These are phyloP conservation scores for Pantherophis guttatus DNA, from an alignment of 2,113 vertebrate species.

Conservation along the genomic window DNA sequence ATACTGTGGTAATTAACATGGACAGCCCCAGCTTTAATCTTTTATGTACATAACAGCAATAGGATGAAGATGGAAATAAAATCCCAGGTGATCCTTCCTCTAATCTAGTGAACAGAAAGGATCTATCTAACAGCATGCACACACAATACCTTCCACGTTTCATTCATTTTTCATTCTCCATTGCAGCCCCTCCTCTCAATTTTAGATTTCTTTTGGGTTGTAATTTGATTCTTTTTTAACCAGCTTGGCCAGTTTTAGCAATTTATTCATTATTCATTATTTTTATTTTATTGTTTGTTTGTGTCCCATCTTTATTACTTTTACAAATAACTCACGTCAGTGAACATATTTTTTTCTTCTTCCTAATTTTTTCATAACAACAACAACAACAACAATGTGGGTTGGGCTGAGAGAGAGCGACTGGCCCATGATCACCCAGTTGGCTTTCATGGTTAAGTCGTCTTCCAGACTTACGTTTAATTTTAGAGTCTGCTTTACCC, in stretches of 20 bases:
- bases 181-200: background rate
- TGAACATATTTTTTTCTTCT: background rate
- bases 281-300: background rate
- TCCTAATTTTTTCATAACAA: background rate
- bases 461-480: background rate
- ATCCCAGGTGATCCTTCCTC: background rate
- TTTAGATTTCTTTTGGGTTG: background rate
- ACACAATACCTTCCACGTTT: background rate
- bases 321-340: background rate
- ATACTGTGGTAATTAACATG: background rate
- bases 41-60: background rate
- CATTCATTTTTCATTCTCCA: background rate
- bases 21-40: background rate
- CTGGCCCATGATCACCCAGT: background rate
- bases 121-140: background rate
- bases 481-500: background rate
- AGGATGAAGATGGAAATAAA: background rate
- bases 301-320: background rate
- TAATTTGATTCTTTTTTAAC: background rate
- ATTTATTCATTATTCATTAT: background rate
- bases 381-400: background rate
- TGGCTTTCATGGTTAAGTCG: background rate
- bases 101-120: background rate
- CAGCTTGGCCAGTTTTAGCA: background rate
- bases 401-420: background rate